Percentiles rank a stretch among this genome's conserved stretches.
phyloP scores from a whole-genome alignment of 92 coral and sea anemone species.

The Ricordea florida region DNA sequence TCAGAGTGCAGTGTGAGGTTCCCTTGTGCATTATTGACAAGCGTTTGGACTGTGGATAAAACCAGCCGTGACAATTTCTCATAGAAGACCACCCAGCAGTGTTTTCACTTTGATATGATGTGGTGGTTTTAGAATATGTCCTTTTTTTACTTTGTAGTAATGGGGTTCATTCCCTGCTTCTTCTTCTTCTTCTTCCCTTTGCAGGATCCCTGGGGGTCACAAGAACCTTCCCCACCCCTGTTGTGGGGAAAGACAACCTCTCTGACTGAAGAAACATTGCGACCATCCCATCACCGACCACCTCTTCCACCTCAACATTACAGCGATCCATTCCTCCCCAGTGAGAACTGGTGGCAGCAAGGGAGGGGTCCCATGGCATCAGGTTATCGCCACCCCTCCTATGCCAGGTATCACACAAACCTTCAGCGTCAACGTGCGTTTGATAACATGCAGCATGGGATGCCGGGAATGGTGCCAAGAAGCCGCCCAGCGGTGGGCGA shows the following conservation, averaged over 20 bases:
- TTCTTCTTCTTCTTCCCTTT: not conserved
- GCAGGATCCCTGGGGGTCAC: slow-evolving; percentile 82
- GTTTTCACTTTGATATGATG: no score
- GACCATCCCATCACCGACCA: slow-evolving; percentile 62
- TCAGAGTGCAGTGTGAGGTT: not conserved
- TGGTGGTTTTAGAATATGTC: no score
- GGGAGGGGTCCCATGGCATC: slow-evolving; percentile 34
- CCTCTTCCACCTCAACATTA: slow-evolving; percentile 78
- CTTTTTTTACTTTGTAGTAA: no score
- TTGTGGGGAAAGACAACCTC: slow-evolving; percentile 82
- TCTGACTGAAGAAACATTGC: slow-evolving; percentile 68
- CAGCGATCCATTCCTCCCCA: slow-evolving; percentile 87
- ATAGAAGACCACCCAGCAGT: no score
- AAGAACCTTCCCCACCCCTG: slow-evolving; percentile 78
- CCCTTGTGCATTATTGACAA: not conserved
- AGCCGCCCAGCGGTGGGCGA: slow-evolving; percentile 57
- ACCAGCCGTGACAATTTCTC: no score
- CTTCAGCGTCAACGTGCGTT: slow-evolving; percentile 86
- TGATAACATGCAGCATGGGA: slow-evolving; percentile 71
- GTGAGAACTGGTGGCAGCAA: slow-evolving; percentile 78
- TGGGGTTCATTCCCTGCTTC: not conserved
- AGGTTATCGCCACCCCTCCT: slow-evolving; percentile 64
- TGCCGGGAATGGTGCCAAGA: slow-evolving; percentile 61
- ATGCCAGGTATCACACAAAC: slow-evolving; percentile 77
- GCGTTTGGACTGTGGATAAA: not conserved